phyloP scores from a whole-genome alignment of 1,140 invertebrate species.

The Drepana arcuata region DNA sequence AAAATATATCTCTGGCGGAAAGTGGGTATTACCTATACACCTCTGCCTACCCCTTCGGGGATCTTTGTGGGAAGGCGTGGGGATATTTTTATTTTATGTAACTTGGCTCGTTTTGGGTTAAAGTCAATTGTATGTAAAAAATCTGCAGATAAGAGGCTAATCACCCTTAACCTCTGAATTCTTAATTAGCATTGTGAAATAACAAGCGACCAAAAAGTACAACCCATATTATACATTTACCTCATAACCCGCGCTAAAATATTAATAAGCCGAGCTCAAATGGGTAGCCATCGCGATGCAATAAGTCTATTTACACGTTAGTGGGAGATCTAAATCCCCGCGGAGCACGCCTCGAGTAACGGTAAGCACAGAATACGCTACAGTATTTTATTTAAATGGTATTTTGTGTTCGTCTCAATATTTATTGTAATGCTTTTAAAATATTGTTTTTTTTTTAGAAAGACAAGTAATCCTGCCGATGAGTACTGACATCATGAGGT shows the following conservation, averaged over 20 bases:
- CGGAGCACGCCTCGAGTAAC: conserved; percentile 30
- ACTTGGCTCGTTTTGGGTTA: no score
- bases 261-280: conserved; percentile 14
- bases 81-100: no score
- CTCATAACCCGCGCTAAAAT: conserved; percentile 23
- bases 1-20: no score
- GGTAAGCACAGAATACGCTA: conserved; percentile 33
- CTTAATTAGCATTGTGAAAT: conserved; percentile 6
- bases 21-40: no score
- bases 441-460: no score
- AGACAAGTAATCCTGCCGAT: no score
- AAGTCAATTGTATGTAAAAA: no score
- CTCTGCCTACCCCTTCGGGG: no score
- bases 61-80: no score
- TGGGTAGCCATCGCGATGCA: conserved; percentile 18
- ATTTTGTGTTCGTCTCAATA: no score
- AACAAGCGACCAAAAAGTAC: conserved; percentile 13
- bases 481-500: no score
- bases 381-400: conserved; percentile 40
- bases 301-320: conserved; percentile 41
- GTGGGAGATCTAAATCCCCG: conserved; percentile 27
- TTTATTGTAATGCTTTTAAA: no score
- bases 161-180: conserved; percentile 1
- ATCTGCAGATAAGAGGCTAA: conserved; percentile 31
- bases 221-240: conserved; percentile 18